A percentile compares a stretch with the other conserved stretches of the same genome.
Conservation (phyloP, 2,888 invertebrate species). For the Melanchra persicariae region DNA sequence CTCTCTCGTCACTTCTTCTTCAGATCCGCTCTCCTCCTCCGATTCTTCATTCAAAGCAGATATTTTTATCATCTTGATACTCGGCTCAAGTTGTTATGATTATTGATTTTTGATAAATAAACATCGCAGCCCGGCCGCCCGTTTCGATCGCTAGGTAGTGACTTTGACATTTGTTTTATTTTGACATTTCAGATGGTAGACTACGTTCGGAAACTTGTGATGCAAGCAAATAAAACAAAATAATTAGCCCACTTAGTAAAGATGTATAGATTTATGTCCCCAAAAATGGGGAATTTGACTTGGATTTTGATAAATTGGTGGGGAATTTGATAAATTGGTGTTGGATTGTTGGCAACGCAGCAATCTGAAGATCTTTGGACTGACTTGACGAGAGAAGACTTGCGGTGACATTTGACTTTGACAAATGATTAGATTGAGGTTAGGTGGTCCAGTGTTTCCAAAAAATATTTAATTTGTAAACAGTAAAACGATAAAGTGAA, state of each 20-base stretch:
- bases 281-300: no score
- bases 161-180: conserved; percentile 26
- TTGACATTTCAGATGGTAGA: not conserved
- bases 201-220: conserved; percentile 13
- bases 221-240: no score
- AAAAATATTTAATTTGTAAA: conserved; percentile 28
- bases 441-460: conserved; percentile 29
- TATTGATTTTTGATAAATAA: conserved; percentile 46
- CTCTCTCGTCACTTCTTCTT: conserved; percentile 86
- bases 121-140: conserved; percentile 33
- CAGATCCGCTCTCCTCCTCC: conserved; percentile 91
- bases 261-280: no score
- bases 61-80: conserved; percentile 90
- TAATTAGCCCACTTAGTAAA: no score
- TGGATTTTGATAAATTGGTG: no score
- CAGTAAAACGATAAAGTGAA: conserved; percentile 5
- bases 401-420: no score
- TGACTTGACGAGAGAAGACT: no score
- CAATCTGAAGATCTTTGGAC: no score
- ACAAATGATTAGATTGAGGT: conserved; percentile 44
- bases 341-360: no score
- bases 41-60: conserved; percentile 92
- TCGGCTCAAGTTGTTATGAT: not conserved
- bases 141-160: not conserved
- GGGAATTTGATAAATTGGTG: no score